Conservation (phyloP, 37 sponge, comb jelly and placozoan genomes). For the Crambe crambe region DNA sequence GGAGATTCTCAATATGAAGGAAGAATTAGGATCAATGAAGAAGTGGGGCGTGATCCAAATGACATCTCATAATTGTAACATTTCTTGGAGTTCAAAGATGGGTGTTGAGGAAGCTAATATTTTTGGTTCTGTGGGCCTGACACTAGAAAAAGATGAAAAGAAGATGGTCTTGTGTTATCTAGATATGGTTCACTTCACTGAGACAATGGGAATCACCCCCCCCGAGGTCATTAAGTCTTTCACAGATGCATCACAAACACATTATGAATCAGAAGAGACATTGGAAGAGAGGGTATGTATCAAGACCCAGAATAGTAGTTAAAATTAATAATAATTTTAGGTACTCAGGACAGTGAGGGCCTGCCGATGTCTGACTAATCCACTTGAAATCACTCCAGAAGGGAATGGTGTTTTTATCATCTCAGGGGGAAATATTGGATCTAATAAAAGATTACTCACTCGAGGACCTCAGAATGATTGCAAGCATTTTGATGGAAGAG, state of each 20-base stretch:
- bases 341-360: neutral
- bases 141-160: constrained; percentile 66
- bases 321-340: no score
- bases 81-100: constrained; percentile 62
- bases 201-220: constrained; percentile 44
- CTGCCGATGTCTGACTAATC: neutral
- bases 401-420: constrained; percentile 3
- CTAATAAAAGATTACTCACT: neutral
- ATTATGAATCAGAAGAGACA: neutral
- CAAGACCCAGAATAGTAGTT: no score
- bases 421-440: neutral
- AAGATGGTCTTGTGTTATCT: constrained; percentile 72
- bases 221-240: constrained; percentile 71
- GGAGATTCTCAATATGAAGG: no score
- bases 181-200: constrained; percentile 71
- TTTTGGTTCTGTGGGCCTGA: constrained; percentile 86
- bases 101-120: constrained; percentile 73
- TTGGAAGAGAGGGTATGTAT: neutral
- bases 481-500: no score
- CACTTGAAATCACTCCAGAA: neutral
- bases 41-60: no score
- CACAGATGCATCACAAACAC: neutral
- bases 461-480: no score
- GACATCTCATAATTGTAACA: no score
- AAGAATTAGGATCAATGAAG: no score